A percentile compares a stretch with the other conserved stretches of the same genome.
Evolutionary conservation across 2,113 vertebrate genomes (phyloP).

Genomic region (Mungos mungo): DNA sequence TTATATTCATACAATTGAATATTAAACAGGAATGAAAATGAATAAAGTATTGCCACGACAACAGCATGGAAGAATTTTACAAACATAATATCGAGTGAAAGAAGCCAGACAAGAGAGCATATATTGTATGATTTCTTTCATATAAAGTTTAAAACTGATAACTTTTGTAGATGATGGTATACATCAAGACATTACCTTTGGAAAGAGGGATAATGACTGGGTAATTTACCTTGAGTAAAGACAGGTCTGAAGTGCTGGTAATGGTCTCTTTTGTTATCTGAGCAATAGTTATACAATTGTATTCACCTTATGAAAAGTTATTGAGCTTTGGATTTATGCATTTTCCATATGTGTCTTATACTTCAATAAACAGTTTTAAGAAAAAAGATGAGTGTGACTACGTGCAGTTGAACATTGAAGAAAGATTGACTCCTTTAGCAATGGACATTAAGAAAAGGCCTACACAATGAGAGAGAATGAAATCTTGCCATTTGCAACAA

Average conservation of each 20-base stretch:
- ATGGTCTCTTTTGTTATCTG: neutral
- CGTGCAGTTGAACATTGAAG: neutral
- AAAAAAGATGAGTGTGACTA: neutral
- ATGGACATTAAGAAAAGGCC: neutral
- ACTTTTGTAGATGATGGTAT: neutral
- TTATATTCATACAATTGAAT: neutral
- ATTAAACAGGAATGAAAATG: neutral
- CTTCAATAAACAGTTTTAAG: neutral
- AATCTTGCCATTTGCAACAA: too few species aligned
- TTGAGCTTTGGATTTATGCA: neutral
- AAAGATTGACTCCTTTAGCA: neutral
- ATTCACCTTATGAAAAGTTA: slow-evolving; percentile 1
- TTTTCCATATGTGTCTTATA: neutral
- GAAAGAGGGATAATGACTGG: neutral
- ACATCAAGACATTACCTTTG: neutral
- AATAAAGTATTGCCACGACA: neutral
- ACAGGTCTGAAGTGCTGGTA: neutral
- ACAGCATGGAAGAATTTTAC: neutral
- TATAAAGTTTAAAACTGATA: neutral
- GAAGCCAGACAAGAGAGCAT: neutral
- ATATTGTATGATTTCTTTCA: neutral
- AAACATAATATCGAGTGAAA: slow-evolving; percentile 5
- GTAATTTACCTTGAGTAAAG: neutral
- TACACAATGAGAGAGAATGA: neutral
- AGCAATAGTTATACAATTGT: neutral